Percentiles rank a stretch among this genome's conserved stretches.
Conservation (phyloP, 2,888 invertebrate species). For the Phalera bucephala region DNA sequence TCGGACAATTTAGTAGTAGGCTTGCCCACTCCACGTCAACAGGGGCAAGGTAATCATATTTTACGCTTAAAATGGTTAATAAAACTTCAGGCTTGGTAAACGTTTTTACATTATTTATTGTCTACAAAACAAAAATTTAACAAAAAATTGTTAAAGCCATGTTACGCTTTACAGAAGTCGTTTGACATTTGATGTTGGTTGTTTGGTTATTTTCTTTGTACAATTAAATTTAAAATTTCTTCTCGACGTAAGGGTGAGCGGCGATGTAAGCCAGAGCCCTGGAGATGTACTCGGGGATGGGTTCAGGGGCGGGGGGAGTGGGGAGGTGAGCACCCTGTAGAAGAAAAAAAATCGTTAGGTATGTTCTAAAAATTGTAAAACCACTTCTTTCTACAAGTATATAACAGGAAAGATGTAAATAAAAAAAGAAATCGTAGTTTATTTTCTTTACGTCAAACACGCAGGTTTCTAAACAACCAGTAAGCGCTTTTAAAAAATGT, state of each 20-base stretch:
- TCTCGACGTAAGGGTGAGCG: constrained; percentile 62
- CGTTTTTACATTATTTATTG: constrained; percentile 37
- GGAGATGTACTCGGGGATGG: constrained; percentile 72
- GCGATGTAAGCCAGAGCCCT: constrained; percentile 69
- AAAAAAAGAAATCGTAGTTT: no score
- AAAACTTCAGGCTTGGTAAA: constrained; percentile 16
- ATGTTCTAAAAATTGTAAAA: no score
- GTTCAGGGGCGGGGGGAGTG: constrained; percentile 56
- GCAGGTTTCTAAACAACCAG: no score
- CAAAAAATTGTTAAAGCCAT: constrained; percentile 38
- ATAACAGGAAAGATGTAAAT: no score
- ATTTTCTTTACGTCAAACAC: no score
- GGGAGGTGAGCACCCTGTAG: constrained; percentile 55
- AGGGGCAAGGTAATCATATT: no score
- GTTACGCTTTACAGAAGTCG: constrained; percentile 16
- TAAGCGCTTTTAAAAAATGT: no score
- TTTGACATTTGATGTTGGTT: constrained; percentile 9
- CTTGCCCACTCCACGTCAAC: no score
- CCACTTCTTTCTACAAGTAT: no score
- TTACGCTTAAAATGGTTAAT: no score
- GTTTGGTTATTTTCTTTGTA: constrained; percentile 18
- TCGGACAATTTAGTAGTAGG: no score
- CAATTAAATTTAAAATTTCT: constrained; percentile 21
- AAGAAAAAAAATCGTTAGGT: no score
- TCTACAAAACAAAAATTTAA: constrained; percentile 32